phyloP scores from a whole-genome alignment of 2,888 invertebrate species.

The Andrena marginata region DNA sequence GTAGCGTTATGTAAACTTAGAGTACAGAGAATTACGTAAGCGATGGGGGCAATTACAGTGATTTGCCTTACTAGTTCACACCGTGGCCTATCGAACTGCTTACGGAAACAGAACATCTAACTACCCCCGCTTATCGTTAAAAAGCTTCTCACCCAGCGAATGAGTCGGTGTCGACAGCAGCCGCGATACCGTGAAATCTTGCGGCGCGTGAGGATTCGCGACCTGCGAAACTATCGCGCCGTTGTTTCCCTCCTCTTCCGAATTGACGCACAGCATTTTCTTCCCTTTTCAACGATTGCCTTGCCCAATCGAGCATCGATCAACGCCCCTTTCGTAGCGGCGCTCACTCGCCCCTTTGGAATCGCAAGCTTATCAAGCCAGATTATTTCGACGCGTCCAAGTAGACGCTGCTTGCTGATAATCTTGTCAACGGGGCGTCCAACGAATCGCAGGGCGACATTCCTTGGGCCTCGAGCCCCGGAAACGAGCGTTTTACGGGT shows the following conservation, averaged over 20 bases:
- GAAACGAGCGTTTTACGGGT: constrained; percentile 16
- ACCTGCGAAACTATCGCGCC: constrained; percentile 76
- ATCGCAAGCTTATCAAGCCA: neutral
- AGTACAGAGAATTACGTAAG: neutral
- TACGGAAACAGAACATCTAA: too few species aligned
- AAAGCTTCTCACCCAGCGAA: constrained; percentile 75
- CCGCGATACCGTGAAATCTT: constrained; percentile 84
- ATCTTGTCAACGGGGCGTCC: neutral
- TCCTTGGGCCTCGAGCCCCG: neutral
- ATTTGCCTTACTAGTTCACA: too few species aligned
- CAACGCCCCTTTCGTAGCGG: neutral
- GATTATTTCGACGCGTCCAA: neutral
- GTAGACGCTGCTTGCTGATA: neutral
- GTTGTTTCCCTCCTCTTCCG: constrained; percentile 70
- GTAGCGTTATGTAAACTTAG: constrained; percentile 9
- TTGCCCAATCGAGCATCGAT: neutral
- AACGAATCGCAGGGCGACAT: neutral
- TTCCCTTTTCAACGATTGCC: neutral
- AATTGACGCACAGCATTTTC: constrained; percentile 77
- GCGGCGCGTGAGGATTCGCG: constrained; percentile 79
- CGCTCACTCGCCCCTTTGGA: neutral
- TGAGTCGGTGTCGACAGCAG: constrained; percentile 80
- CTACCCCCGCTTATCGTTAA: too few species aligned
- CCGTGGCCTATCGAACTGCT: too few species aligned
- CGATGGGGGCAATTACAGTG: too few species aligned